Percentiles rank a stretch among this genome's conserved stretches.
Conservation (phyloP, 2,797 vertebrate genomes). For the Echeneis naucrates region DNA sequence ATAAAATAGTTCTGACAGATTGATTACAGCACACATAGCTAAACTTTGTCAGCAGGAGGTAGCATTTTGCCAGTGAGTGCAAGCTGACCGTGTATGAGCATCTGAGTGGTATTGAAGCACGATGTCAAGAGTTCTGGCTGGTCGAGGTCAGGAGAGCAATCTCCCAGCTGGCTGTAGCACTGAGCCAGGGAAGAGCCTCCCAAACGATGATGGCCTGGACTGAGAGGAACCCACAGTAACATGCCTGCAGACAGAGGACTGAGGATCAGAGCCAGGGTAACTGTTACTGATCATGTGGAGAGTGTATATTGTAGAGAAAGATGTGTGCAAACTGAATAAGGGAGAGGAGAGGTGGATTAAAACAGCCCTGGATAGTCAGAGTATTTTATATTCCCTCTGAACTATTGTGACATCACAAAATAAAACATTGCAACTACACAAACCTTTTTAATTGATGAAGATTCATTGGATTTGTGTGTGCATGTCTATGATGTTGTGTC, state of each 20-base stretch:
- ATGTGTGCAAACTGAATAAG: background rate
- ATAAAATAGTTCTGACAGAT: background rate
- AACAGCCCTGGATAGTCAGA: background rate
- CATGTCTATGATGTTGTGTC: background rate
- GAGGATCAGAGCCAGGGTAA: constrained; percentile 4
- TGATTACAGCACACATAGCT: background rate
- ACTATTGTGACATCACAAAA: background rate
- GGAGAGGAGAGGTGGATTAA: background rate
- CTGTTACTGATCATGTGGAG: background rate
- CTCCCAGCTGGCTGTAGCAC: constrained; percentile 91
- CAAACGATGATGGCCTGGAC: constrained; percentile 85
- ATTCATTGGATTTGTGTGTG: background rate
- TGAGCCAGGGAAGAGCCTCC: constrained; percentile 93
- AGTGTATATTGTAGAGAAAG: background rate
- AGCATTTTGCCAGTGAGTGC: background rate
- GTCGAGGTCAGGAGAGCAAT: constrained; percentile 89
- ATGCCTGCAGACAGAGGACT: constrained; percentile 79
- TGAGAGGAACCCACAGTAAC: constrained; percentile 89
- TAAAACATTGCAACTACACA: background rate
- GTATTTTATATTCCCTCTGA: background rate
- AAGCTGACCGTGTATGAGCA: constrained; percentile 85
- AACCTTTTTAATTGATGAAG: background rate
- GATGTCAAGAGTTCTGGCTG: constrained; percentile 80
- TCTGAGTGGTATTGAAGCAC: constrained; percentile 90
- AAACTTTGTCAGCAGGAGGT: background rate